Conservation (phyloP, 2,797 vertebrate genomes). For the Glyptemys insculpta region DNA sequence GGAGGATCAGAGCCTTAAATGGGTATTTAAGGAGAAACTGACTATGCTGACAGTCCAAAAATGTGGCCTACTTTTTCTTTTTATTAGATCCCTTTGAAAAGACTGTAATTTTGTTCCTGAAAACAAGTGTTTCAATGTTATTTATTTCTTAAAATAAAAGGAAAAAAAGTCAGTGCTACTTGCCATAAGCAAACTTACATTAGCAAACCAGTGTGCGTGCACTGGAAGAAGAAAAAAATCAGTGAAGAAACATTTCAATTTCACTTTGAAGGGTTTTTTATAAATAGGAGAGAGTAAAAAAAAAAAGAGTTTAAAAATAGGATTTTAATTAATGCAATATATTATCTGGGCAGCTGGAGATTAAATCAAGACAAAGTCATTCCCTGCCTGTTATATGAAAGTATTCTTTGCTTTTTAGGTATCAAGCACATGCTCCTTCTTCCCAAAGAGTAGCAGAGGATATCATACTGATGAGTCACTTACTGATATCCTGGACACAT, state of each 20-base stretch:
- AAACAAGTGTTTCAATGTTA: not conserved
- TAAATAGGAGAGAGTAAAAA: not conserved
- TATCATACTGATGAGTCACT: constrained; percentile 29
- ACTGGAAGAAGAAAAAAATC: not conserved
- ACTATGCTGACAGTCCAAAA: not conserved
- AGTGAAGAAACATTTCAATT: not conserved
- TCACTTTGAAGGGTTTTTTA: not conserved
- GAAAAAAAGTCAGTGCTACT: not conserved
- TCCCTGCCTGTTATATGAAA: not conserved
- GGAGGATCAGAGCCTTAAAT: too few relatives aligned
- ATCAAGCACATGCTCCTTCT: not conserved
- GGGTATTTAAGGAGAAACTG: not conserved
- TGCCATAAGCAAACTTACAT: not conserved
- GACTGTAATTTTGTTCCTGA: not conserved
- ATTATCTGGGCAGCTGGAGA: not conserved
- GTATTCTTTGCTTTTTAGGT: not conserved
- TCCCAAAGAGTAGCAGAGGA: constrained; percentile 30
- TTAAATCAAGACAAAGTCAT: not conserved
- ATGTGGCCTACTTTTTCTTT: not conserved
- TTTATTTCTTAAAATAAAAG: not conserved
- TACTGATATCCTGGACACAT: constrained; percentile 31
- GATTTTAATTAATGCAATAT: constrained; percentile 1
- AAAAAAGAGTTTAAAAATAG: not conserved
- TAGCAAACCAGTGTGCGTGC: not conserved
- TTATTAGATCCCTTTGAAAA: not conserved